Base-by-base conservation (phyloP, 2,888 invertebrate species). In the Scrobipalpa costella region DNA sequence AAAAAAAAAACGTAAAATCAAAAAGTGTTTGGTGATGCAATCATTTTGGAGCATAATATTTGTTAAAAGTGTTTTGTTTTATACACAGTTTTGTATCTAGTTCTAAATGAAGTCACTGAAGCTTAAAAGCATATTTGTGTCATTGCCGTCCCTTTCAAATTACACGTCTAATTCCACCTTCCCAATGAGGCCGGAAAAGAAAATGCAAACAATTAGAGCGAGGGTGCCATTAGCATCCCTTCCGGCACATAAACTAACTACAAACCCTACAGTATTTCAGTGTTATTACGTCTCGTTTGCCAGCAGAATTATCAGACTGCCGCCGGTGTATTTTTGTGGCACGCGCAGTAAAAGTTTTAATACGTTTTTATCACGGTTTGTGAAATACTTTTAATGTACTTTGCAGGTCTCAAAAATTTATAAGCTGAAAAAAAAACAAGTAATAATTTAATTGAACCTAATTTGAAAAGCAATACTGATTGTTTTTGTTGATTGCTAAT, bases 201-300 rank as follows among this genome's bases (percentile, higher is more conserved):
- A 47, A 52, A 61, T 34, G 36, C 50, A 62, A 63, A 63, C 59
- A 63, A 63, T 63, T 59, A 59, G 19, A 63, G 27, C 17, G 50
- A 47, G 38, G 69, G 68, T 67, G 49, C 69, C 69, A 69, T 73
- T 70, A 72, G 57, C 57, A 66, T 71, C 72, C 69, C 67, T 79
- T 78, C 73, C 77, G 68, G 69, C 75, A 73, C 71, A 80, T 80
- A 73, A 70, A 75, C 68, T 71, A 67, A 50, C 50, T 72, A 71
- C 73, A 73, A 73, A 71, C 71, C 75, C 69, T 50, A 50, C 50
- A 19, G 50, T 78, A 76, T 74, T 73, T 76, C 72, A 72, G 68
- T 66, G 73, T 76, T 73, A 75, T 72, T 21, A 71, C 76, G 77
- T 69, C 67, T 73, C 76, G 75, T 76, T 76, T 69, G 60, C 57